Evolutionary conservation across 2,888 invertebrate genomes (phyloP).

Genomic region (Aphrophora alni): DNA sequence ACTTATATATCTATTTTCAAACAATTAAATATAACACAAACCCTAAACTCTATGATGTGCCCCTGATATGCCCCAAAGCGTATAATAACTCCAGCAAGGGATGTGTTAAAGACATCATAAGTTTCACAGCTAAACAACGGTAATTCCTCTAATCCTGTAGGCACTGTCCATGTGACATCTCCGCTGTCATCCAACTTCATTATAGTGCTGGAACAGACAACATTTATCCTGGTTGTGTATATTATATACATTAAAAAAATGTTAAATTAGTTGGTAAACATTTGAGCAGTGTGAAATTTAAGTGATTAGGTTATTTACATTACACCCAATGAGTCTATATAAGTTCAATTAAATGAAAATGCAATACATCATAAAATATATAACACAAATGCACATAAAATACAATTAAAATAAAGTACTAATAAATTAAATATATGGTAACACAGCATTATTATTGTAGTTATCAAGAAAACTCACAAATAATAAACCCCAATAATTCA

Average conservation of each 20-base stretch:
- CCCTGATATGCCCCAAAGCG: conserved; percentile 69
- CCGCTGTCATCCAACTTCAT: conserved; percentile 66
- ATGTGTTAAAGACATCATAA: conserved; percentile 63
- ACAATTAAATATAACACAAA: conserved; percentile 49
- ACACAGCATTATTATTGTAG: too few species aligned
- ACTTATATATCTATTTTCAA: too few species aligned
- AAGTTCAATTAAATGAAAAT: too few species aligned
- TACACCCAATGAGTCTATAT: too few species aligned
- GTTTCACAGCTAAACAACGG: conserved; percentile 72
- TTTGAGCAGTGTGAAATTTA: background rate
- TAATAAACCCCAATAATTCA: too few species aligned
- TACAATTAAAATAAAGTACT: too few species aligned
- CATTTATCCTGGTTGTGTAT: background rate
- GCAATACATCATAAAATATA: too few species aligned
- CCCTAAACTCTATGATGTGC: conserved; percentile 69
- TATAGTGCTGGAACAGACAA: conserved; percentile 54
- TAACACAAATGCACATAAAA: too few species aligned
- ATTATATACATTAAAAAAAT: too few species aligned
- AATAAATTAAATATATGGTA: too few species aligned
- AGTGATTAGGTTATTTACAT: too few species aligned
- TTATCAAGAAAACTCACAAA: too few species aligned
- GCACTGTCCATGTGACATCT: conserved; percentile 68
- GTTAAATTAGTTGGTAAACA: background rate
- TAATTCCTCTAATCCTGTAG: conserved; percentile 62
- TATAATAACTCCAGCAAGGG: conserved; percentile 58